Conservation (phyloP, 2,113 vertebrate genomes). For the Uria lomvia region DNA sequence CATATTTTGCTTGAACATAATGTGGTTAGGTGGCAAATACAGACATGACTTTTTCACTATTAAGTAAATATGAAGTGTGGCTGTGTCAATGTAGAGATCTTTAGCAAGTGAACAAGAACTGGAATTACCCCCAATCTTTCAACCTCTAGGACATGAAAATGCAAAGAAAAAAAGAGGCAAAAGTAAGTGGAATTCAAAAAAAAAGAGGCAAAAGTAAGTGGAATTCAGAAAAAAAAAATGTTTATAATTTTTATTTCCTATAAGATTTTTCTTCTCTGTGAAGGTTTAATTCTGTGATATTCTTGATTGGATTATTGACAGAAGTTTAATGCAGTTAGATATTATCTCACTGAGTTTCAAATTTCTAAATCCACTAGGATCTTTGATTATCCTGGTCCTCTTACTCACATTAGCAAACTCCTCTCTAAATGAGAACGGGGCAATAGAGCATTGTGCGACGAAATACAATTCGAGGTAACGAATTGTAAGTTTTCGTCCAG, state of each 20-base stretch:
- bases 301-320: conserved; percentile 1
- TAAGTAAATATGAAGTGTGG: neutral
- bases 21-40: conserved; percentile 18
- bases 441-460: neutral
- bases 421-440: neutral
- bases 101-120: neutral
- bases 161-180: neutral
- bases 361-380: conserved; percentile 1
- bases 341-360: neutral
- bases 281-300: neutral
- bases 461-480: neutral
- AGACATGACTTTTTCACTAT: conserved; percentile 1
- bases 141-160: neutral
- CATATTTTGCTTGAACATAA: neutral
- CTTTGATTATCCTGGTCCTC: neutral
- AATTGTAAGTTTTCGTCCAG: neutral
- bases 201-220: neutral
- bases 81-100: neutral
- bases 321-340: neutral
- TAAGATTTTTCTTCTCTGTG: neutral
- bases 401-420: neutral
- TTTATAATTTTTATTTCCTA: neutral
- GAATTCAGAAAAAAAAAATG: neutral
- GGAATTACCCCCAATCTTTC: neutral
- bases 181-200: neutral